Conservation (phyloP, 2,888 invertebrate species). For the Hydrotaea cyrtoneurina region DNA sequence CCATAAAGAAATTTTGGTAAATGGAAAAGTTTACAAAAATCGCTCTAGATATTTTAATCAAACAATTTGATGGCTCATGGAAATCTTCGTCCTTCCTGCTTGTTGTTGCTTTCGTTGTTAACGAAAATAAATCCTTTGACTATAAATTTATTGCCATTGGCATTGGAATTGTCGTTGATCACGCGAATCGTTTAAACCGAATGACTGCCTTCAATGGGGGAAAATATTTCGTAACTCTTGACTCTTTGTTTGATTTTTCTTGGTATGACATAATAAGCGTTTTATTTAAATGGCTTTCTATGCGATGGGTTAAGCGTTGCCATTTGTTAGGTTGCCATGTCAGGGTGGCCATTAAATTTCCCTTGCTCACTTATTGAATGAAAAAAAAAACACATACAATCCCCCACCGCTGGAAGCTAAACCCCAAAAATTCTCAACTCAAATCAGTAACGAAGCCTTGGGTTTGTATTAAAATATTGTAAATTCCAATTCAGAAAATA, state of each 20-base stretch:
- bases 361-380: no score
- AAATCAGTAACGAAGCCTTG: no score
- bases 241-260: not conserved
- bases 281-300: no score
- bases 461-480: no score
- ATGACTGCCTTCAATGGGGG: not conserved
- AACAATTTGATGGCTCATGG: not conserved
- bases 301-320: no score
- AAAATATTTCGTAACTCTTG: not conserved
- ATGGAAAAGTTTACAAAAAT: slow-evolving; percentile 7
- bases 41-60: not conserved
- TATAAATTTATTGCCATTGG: not conserved
- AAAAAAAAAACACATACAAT: no score
- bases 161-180: not conserved
- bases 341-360: no score
- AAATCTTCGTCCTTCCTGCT: not conserved
- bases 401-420: no score
- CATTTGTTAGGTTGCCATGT: no score
- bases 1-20: not conserved
- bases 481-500: no score
- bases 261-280: no score
- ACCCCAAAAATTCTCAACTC: no score
- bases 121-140: not conserved
- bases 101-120: not conserved
- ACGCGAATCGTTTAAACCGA: not conserved